These are phyloP conservation scores for Naso thynnoides DNA, from an alignment of 2,797 vertebrate species.

Conservation along the genomic window DNA sequence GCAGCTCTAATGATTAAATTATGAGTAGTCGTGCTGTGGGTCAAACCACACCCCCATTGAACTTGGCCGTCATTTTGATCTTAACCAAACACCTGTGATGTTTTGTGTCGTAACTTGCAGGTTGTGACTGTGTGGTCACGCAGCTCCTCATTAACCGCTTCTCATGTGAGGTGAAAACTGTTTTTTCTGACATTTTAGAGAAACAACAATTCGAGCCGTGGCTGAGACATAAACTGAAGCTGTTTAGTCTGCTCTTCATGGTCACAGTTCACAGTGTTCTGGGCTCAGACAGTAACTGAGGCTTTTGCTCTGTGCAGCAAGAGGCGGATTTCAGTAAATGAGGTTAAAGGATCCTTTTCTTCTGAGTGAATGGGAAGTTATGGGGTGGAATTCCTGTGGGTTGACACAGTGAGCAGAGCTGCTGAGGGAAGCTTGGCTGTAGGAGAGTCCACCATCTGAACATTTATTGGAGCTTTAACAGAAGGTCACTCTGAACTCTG, in stretches of 20 bases:
- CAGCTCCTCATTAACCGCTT: too few species aligned
- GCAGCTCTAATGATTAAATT: too few species aligned
- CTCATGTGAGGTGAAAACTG: not conserved
- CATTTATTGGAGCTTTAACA: not conserved
- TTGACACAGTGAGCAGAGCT: slow-evolving; percentile 17
- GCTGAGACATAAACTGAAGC: not conserved
- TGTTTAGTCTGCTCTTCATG: not conserved
- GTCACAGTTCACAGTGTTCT: not conserved
- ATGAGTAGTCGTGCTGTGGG: too few species aligned
- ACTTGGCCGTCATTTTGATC: too few species aligned
- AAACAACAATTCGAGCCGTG: not conserved
- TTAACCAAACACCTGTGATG: too few species aligned
- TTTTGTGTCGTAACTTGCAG: too few species aligned
- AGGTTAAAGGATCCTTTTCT: slow-evolving; percentile 39
- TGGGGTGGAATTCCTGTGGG: slow-evolving; percentile 46
- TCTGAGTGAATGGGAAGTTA: slow-evolving; percentile 20
- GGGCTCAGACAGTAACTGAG: slow-evolving; percentile 12
- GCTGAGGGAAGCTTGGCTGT: not conserved
- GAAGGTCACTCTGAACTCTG: not conserved
- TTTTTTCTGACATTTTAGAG: not conserved
- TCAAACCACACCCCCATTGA: too few species aligned
- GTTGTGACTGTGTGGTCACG: too few species aligned
- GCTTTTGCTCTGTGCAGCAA: not conserved
- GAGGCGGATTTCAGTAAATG: slow-evolving; percentile 31
- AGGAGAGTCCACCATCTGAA: slow-evolving; percentile 5